Conservation (phyloP, 2,113 vertebrate genomes). For the Menura novaehollandiae region DNA sequence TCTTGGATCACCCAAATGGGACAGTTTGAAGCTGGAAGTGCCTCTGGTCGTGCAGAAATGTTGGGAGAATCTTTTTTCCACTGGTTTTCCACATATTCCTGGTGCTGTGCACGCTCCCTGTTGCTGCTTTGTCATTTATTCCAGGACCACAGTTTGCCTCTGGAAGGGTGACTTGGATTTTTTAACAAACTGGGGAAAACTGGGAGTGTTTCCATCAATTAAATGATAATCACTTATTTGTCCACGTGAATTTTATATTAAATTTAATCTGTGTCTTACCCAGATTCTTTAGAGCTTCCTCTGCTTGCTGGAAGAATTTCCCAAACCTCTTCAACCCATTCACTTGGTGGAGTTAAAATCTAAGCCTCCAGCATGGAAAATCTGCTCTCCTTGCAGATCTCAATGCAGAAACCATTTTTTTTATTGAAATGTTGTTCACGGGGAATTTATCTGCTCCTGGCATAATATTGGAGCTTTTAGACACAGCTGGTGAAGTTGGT, state of each 20-base stretch:
- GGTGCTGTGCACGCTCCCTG: fast-evolving
- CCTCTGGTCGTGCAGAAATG: not conserved
- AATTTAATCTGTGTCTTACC: not conserved
- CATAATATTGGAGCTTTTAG: not conserved
- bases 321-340: not conserved
- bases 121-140: not conserved
- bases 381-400: not conserved
- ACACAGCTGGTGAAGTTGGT: not conserved
- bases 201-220: not conserved
- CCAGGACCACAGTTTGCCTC: not conserved
- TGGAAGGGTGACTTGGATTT: not conserved
- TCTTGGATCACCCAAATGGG: fast-evolving
- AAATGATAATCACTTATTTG: not conserved
- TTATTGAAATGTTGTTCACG: not conserved
- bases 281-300: not conserved
- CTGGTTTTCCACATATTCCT: not conserved
- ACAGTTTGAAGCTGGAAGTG: not conserved
- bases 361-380: not conserved
- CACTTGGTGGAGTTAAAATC: not conserved
- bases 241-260: not conserved
- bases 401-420: not conserved
- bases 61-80: not conserved
- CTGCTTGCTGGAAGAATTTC: not conserved
- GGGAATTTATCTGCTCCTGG: not conserved
- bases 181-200: not conserved